Base-by-base conservation (phyloP, 2,888 invertebrate species). In the Elegia similella region DNA sequence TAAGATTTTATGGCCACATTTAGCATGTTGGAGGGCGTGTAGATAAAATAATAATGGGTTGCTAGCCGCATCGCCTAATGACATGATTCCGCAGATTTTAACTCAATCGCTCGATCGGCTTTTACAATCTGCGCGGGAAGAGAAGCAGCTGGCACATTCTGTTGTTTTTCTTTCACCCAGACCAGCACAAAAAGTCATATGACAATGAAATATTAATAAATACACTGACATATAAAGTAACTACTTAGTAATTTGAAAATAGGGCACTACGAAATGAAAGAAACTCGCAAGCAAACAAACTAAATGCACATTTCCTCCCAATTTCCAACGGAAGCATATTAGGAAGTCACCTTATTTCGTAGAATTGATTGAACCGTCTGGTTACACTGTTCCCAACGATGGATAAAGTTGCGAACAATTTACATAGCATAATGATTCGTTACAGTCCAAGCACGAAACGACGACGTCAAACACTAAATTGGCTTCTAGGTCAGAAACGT, bases 231-330 rank as follows among this genome's bases (percentile, higher is more conserved):
- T n/a, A n/a, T n/a, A n/a, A n/a, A n/a, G n/a, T n/a, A n/a, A n/a
- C n/a, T n/a, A 32, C 32, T 32, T 10, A 32, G 32, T 1, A 32
- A 8, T 10, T 38, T 38, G 2, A 2, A 12, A 38, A n/a, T 71
- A 67, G 70, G 59, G 7, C 13, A 54, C 30, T 10, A 52, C 12
- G 7, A 1, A 34, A 6, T 34, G n/a, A 15, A 34, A 15, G n/a
- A 15, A 50, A 44, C 15, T 44, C 15, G 16, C 13, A 15, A 44
- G 48, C 17, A 38, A 38, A 13, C 17, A 38, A 38, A 13, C 16
- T 46, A 30, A 47, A 47, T 30, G 34, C 34, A 38, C 16, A 38
- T 52, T 52, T 52, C 47, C 47, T 30, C 13, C 47, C 23, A 30
- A 23, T 46, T 46, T 12, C 12, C 46, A 23, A 46, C 46, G 46